Evolutionary conservation across 2,888 invertebrate species (phyloP).

Genomic region (Rapana venosa): DNA sequence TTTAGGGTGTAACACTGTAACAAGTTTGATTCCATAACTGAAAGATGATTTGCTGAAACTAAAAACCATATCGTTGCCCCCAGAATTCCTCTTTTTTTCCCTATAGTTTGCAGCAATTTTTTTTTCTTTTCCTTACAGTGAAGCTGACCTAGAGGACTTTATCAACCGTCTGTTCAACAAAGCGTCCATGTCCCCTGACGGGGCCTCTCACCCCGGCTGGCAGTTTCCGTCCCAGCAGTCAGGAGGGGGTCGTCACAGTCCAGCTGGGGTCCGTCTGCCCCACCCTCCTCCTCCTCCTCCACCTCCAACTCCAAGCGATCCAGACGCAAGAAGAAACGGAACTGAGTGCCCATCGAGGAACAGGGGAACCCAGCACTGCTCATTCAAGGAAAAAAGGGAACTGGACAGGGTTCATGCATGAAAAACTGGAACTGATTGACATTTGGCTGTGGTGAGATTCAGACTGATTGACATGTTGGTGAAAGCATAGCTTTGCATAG

Average conservation of each 20-base stretch:
- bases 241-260: conserved; percentile 47
- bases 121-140: conserved; percentile 79
- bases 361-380: too few relatives aligned
- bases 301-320: conserved; percentile 57
- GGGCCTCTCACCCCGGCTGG: conserved; percentile 58
- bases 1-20: too few relatives aligned
- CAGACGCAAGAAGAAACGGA: conserved; percentile 66
- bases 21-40: too few relatives aligned
- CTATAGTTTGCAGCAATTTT: neutral
- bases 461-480: too few relatives aligned
- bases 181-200: conserved; percentile 75
- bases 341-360: conserved; percentile 49
- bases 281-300: conserved; percentile 47
- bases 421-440: neutral
- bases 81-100: too few relatives aligned
- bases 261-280: conserved; percentile 36
- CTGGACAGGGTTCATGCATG: too few relatives aligned
- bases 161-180: conserved; percentile 88
- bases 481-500: too few relatives aligned
- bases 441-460: too few relatives aligned
- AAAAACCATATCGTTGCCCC: too few relatives aligned
- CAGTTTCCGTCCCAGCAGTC: conserved; percentile 52
- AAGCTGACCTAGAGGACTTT: conserved; percentile 88
- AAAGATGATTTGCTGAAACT: too few relatives aligned
- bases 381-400: neutral